These are phyloP conservation scores for Beroe ovata DNA, from an alignment of 37 sponge, comb jelly and placozoan species.

Conservation along the genomic window DNA sequence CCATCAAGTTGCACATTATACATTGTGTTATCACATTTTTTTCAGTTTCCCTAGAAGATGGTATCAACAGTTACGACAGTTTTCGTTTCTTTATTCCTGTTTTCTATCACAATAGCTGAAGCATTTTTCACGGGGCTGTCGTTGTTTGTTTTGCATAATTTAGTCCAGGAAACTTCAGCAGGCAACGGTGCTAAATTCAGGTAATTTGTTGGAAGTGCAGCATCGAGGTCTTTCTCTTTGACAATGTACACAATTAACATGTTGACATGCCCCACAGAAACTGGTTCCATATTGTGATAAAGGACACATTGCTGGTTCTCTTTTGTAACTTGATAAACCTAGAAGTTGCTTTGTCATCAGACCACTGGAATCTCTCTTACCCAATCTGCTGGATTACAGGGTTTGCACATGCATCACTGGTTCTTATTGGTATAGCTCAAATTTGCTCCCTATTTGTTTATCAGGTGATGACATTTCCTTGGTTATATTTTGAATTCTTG, in stretches of 20 bases:
- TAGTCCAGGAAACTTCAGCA: not conserved
- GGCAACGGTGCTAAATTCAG: constrained; percentile 34
- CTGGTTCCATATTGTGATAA: constrained; percentile 20
- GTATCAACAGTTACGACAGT: not conserved
- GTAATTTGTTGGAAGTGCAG: too few relatives aligned
- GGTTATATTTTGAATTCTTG: too few relatives aligned
- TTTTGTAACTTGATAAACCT: not conserved
- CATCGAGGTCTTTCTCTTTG: too few relatives aligned
- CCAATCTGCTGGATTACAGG: constrained; percentile 46
- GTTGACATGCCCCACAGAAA: not conserved
- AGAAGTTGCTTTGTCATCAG: not conserved
- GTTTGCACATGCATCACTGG: not conserved
- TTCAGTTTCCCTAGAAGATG: too few relatives aligned
- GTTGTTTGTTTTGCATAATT: not conserved
- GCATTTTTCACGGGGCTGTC: not conserved
- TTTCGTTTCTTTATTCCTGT: not conserved
- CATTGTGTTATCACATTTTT: too few relatives aligned
- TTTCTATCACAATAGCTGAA: not conserved
- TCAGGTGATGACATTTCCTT: too few relatives aligned
- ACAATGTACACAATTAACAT: too few relatives aligned
- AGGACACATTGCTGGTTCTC: not conserved
- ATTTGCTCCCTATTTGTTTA: not conserved
- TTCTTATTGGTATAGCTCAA: not conserved
- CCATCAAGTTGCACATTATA: too few relatives aligned
- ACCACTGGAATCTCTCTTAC: not conserved